Evolutionary conservation across 2,113 vertebrate genomes (phyloP).

Genomic region (Nettapus auritus): DNA sequence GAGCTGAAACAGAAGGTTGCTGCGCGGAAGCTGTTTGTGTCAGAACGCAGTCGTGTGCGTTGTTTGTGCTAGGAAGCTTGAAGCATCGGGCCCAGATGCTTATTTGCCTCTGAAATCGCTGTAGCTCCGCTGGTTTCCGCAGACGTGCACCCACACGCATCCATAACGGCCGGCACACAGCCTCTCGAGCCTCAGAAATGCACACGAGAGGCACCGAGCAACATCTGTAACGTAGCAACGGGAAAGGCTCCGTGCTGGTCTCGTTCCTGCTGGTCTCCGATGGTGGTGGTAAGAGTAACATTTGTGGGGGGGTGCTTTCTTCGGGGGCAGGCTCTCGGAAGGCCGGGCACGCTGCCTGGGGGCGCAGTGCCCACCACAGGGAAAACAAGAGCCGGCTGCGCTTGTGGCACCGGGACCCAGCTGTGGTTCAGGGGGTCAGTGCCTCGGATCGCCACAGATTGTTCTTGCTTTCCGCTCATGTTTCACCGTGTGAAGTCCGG

Average conservation of each 20-base stretch:
- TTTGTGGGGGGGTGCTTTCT: neutral
- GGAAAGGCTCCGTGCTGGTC: neutral
- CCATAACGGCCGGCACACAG: neutral
- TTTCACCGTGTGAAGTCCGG: neutral
- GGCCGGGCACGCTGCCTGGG: neutral
- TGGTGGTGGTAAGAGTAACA: neutral
- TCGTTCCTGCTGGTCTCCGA: neutral
- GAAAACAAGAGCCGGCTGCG: neutral
- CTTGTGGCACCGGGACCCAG: neutral
- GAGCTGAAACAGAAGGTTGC: neutral
- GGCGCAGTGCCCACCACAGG: neutral
- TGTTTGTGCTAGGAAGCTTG: neutral
- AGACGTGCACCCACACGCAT: neutral
- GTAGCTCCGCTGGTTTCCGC: neutral
- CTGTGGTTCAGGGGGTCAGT: neutral
- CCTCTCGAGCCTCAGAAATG: neutral
- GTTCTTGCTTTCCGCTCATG: neutral
- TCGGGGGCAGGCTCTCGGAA: neutral
- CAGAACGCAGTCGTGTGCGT: neutral
- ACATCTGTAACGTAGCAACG: conserved; percentile 22
- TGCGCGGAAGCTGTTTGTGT: neutral
- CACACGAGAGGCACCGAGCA: neutral
- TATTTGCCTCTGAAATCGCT: neutral
- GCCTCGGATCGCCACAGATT: too few relatives aligned
- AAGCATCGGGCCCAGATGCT: neutral